Evolutionary conservation across 2,797 vertebrate genomes (phyloP).

Genomic region (Malacoraja senta): DNA sequence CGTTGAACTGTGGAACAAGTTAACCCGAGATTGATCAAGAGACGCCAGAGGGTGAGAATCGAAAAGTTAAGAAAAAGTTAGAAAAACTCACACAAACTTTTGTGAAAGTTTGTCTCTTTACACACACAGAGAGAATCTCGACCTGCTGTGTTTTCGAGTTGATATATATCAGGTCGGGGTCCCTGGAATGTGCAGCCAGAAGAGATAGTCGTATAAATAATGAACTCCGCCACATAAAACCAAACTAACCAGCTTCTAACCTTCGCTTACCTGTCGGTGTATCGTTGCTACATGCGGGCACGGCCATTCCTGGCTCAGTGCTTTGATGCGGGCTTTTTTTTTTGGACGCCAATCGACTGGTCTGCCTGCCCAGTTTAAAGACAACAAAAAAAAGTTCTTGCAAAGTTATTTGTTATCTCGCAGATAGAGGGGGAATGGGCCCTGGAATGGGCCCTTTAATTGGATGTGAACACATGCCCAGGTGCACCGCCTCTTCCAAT

Average conservation of each 20-base stretch:
- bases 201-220: too few species aligned
- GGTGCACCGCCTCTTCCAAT: neutral
- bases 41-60: neutral
- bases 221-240: too few species aligned
- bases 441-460: neutral
- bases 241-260: too few species aligned
- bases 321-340: neutral
- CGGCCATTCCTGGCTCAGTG: neutral
- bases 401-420: neutral
- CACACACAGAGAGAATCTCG: neutral
- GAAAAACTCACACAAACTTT: neutral
- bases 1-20: too few species aligned
- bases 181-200: too few species aligned
- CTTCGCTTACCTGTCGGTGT: neutral
- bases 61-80: neutral
- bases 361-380: neutral
- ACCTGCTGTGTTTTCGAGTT: neutral
- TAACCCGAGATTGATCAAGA: neutral
- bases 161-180: too few species aligned
- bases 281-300: too few species aligned
- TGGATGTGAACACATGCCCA: neutral
- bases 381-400: neutral
- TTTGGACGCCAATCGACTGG: neutral
- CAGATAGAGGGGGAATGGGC: neutral
- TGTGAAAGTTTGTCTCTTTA: neutral